These are phyloP conservation scores for Dascillus cervinus DNA, from an alignment of 2,888 invertebrate genomes.

Conservation along the genomic window DNA sequence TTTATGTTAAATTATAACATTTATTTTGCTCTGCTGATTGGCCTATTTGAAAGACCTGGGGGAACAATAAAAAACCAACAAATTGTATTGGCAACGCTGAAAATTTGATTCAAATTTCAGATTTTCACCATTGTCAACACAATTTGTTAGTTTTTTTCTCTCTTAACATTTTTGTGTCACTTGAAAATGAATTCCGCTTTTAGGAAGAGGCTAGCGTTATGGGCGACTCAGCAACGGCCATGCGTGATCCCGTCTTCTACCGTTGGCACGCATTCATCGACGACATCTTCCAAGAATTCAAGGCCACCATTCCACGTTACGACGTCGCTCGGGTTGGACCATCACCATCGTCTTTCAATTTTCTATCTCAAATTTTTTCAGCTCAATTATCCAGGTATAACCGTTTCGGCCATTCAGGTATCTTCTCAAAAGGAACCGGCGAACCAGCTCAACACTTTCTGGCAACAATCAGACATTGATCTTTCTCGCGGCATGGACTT, in stretches of 20 bases:
- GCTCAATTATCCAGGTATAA: constrained; percentile 58
- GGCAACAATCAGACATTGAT: constrained; percentile 74
- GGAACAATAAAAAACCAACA: too few species aligned
- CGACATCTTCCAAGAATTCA: constrained; percentile 68
- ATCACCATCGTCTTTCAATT: constrained; percentile 1
- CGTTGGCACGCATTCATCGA: constrained; percentile 78
- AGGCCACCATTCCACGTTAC: constrained; percentile 62
- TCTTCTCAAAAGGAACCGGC: constrained; percentile 44
- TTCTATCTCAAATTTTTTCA: constrained; percentile 29
- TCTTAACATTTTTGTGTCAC: neutral
- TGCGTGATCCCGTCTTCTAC: constrained; percentile 83
- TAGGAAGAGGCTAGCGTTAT: constrained; percentile 76
- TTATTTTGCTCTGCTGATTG: too few species aligned
- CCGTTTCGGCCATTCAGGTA: constrained; percentile 51
- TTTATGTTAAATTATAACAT: too few species aligned
- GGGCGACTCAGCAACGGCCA: constrained; percentile 77
- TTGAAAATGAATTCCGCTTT: too few species aligned
- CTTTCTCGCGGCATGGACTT: constrained; percentile 77
- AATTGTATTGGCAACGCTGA: too few species aligned
- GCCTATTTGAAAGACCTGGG: too few species aligned
- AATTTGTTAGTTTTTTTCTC: too few species aligned
- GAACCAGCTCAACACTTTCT: constrained; percentile 61
- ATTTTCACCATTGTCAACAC: neutral
- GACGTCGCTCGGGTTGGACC: constrained; percentile 46
- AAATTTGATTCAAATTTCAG: too few species aligned